Evolutionary conservation across 2,113 vertebrate genomes (phyloP).

Genomic region (Astatotilapia flaviijosephi): DNA sequence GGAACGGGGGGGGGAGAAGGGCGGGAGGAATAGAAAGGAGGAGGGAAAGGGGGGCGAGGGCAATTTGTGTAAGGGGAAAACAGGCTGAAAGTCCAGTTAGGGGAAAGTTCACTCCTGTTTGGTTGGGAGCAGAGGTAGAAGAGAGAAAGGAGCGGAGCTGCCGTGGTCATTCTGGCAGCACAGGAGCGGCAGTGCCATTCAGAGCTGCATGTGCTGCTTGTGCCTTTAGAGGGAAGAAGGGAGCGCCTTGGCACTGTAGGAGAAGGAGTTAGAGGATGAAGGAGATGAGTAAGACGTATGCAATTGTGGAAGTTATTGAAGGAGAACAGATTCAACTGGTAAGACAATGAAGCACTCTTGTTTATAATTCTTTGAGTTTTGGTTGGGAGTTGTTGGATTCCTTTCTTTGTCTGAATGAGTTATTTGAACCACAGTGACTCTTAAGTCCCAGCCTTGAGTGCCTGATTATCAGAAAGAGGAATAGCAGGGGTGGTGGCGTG

Average conservation of each 20-base stretch:
- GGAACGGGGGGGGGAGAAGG: background rate
- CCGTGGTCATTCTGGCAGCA: slow-evolving; percentile 52
- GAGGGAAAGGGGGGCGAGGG: slow-evolving; percentile 41
- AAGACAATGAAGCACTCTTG: slow-evolving; percentile 31
- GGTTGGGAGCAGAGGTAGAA: slow-evolving; percentile 55
- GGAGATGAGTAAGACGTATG: slow-evolving; percentile 72
- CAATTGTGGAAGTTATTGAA: slow-evolving; percentile 76
- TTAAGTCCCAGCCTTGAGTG: slow-evolving; percentile 48
- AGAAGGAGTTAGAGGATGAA: slow-evolving; percentile 61
- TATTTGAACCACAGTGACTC: background rate
- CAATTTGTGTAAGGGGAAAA: slow-evolving; percentile 58
- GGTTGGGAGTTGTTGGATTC: background rate
- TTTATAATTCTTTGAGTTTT: background rate
- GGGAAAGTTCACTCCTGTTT: slow-evolving; percentile 76
- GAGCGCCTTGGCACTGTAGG: background rate
- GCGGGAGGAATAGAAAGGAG: slow-evolving; percentile 3
- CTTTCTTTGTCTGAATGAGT: background rate
- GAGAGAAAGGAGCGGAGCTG: slow-evolving; percentile 29
- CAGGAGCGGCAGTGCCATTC: background rate
- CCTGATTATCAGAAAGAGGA: slow-evolving; percentile 43
- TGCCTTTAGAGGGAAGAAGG: background rate
- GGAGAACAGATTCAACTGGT: slow-evolving; percentile 79
- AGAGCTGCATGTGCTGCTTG: slow-evolving; percentile 9
- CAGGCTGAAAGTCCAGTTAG: slow-evolving; percentile 79
- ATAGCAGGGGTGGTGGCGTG: background rate